Evolutionary conservation across 2,113 vertebrate species (phyloP), one percentile per base, ranked within the genome.

Genomic region (Genyomyrus donnyi): DNA sequence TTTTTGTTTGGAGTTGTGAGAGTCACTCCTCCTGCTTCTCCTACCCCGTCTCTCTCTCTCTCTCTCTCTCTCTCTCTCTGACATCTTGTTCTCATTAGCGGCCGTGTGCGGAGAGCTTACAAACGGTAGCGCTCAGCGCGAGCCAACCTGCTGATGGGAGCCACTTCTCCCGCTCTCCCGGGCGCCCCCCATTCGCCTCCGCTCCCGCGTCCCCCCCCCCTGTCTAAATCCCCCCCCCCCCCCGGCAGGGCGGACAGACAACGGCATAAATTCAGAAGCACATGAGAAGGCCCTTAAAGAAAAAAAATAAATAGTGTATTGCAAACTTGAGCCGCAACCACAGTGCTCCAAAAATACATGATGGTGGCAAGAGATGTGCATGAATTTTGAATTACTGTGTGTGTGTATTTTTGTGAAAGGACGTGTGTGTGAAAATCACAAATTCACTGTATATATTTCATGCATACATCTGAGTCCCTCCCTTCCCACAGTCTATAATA

Each of bases 81-180:
- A 95, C 95, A 96, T 96, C 94, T 95, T 96, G 94, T 95, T 94
- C 94, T 95, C 94, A 96, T 96, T 96, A 96, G 85, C 91, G 93
- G 92, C 86, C 89, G 92, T 93, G 93, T 94, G 94, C 90, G 92
- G 93, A 93, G 92, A 89, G 91, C 91, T 91, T 92, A 93, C 92
- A 92, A 95, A 95, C 95, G 94, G 93, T 94, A 94, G 95, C 92
- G 89, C 94, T 95, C 94, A 93, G 77, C 91, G 90, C 89, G 42
- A 7, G 62, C 77, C 89, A 66, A 48, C 42, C 89, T 58, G 86
- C 70, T 45, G 27, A 19, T 31, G 87, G 62, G 58, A 52, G 46
- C n/a, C 50, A 13, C 35, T 52, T 70, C 62, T 46, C 21, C 80
- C 19, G 13, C 13, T 17, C 77, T n/a, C 53, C 21, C 53, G 0